Percentiles rank a stretch among this genome's conserved stretches.
Evolutionary conservation across 2,797 vertebrate species (phyloP).

Genomic region (Lates japonicus): DNA sequence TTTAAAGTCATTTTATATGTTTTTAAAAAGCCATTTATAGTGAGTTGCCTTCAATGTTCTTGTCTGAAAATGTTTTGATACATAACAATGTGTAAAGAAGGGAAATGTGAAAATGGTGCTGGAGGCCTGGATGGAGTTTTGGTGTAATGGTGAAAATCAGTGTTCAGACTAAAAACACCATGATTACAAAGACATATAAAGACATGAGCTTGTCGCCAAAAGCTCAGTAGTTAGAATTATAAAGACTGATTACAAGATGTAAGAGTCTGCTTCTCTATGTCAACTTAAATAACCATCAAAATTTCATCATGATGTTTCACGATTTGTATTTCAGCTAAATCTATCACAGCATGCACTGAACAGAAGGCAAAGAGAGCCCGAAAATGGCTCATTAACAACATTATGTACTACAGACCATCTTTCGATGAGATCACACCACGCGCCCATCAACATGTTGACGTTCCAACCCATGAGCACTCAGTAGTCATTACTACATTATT

Average conservation of each 20-base stretch:
- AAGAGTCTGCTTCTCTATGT: neutral
- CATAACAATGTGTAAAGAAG: neutral
- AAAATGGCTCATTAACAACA: conserved; percentile 32
- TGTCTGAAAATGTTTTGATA: neutral
- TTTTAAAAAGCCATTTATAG: neutral
- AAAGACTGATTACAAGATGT: neutral
- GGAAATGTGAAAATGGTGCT: conserved; percentile 6
- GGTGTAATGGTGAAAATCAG: neutral
- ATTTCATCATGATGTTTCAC: conserved; percentile 9
- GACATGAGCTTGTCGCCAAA: neutral
- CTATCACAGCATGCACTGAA: conserved; percentile 12
- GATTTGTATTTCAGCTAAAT: conserved; percentile 31
- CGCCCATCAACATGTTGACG: too few relatives aligned
- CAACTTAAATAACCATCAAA: conserved; percentile 27
- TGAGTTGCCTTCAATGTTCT: neutral
- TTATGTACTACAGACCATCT: neutral
- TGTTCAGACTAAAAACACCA: conserved; percentile 4
- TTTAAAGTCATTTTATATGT: neutral
- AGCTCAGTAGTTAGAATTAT: too few relatives aligned
- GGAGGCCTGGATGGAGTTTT: neutral
- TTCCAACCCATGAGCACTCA: too few relatives aligned
- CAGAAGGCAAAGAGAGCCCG: conserved; percentile 15
- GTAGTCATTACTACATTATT: too few relatives aligned
- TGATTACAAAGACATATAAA: conserved; percentile 20
- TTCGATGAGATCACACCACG: too few relatives aligned